phyloP scores from a whole-genome alignment of 2,113 vertebrate species.

The Glaucidium brasilianum region DNA sequence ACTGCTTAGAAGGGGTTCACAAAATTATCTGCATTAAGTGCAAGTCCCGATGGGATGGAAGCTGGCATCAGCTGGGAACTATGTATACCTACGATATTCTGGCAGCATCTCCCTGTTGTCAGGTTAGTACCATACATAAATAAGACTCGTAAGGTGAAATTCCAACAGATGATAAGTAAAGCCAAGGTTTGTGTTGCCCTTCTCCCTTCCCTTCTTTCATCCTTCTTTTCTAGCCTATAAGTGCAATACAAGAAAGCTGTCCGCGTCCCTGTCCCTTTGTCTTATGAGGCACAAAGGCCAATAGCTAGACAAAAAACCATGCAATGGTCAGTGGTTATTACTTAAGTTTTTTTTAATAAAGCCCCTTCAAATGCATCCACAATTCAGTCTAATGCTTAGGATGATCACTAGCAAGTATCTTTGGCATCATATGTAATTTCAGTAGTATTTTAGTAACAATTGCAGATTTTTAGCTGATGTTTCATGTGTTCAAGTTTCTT shows the following conservation, averaged over 20 bases:
- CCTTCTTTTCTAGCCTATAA: not conserved
- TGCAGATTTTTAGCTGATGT: not conserved
- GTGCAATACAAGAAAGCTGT: not conserved
- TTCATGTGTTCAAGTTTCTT: not conserved
- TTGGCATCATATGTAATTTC: not conserved
- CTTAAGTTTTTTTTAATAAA: not conserved
- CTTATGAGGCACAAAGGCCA: not conserved
- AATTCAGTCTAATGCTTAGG: not conserved
- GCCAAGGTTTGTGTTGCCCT: not conserved
- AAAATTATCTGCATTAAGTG: slow-evolving; percentile 99
- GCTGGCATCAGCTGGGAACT: slow-evolving; percentile 98
- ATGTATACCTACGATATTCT: slow-evolving; percentile 99
- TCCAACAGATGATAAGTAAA: not conserved
- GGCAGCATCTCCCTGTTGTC: slow-evolving; percentile 96
- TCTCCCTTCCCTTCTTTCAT: not conserved
- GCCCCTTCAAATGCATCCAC: not conserved
- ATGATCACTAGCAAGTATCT: not conserved
- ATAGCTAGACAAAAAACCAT: not conserved
- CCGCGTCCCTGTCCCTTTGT: not conserved
- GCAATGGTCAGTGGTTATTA: not conserved
- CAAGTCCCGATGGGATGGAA: slow-evolving; percentile 98
- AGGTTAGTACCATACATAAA: slow-evolving; percentile 77
- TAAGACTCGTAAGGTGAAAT: not conserved
- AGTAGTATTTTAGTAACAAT: not conserved
- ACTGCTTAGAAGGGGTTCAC: slow-evolving; percentile 98